These are phyloP conservation scores for Acanthoscelides obtectus DNA, from an alignment of 2,888 invertebrate genomes.

Conservation along the genomic window DNA sequence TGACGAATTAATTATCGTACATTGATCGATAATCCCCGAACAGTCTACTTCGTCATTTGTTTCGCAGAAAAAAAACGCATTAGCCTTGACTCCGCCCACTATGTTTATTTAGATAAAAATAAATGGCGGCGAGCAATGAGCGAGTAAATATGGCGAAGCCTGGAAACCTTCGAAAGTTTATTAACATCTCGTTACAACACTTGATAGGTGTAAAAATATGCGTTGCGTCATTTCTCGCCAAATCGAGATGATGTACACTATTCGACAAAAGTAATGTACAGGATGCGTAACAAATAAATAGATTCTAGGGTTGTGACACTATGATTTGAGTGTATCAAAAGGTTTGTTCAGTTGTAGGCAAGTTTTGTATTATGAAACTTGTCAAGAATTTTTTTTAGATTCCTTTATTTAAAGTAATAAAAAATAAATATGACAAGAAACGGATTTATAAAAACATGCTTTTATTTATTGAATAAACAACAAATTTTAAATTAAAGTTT, in stretches of 20 bases:
- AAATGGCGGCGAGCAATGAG: neutral
- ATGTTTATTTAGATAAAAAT: neutral
- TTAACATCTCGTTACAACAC: neutral
- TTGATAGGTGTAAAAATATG: neutral
- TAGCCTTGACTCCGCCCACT: neutral
- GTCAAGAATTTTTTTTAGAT: too few species aligned
- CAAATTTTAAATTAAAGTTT: too few species aligned
- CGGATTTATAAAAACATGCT: too few species aligned
- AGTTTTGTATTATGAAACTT: too few species aligned
- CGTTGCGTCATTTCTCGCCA: neutral
- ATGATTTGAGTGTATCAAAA: too few species aligned
- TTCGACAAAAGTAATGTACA: neutral
- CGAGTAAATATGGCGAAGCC: neutral
- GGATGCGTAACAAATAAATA: too few species aligned
- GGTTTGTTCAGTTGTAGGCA: too few species aligned
- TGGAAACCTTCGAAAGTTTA: neutral
- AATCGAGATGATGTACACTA: neutral
- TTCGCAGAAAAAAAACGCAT: neutral
- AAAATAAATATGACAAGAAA: too few species aligned
- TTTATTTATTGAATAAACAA: too few species aligned
- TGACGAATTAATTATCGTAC: neutral
- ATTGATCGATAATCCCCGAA: neutral
- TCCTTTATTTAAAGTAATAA: too few species aligned
- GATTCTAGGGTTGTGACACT: too few species aligned
- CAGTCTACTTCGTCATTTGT: neutral